Evolutionary conservation across 2,888 invertebrate genomes (phyloP).

Genomic region (Drosophila quinaria): DNA sequence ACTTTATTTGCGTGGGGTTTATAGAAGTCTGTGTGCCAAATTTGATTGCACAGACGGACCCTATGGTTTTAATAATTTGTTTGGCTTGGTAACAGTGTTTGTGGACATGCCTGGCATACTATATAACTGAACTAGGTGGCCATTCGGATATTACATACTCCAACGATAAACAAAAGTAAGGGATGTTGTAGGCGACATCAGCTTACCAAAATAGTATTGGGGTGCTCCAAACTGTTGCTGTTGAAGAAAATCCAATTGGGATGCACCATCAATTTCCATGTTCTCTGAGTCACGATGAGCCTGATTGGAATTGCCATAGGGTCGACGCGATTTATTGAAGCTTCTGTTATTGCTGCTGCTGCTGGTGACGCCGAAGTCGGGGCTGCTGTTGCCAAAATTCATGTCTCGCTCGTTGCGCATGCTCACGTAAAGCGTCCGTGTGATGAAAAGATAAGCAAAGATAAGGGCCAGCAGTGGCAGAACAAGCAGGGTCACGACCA

Average conservation of each 20-base stretch:
- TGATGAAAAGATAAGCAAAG: conserved; percentile 88
- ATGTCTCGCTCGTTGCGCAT: conserved; percentile 84
- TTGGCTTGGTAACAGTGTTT: too few relatives aligned
- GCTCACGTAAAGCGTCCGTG: conserved; percentile 84
- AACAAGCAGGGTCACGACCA: conserved; percentile 89
- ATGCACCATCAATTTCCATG: background rate
- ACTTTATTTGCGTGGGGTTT: too few relatives aligned
- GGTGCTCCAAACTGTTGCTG: conserved; percentile 28
- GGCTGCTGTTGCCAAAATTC: conserved; percentile 67
- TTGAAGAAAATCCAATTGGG: background rate
- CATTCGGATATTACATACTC: too few relatives aligned
- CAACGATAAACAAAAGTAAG: too few relatives aligned
- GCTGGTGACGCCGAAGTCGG: conserved; percentile 12
- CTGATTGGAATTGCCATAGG: conserved; percentile 25
- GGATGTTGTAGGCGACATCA: background rate
- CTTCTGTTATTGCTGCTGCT: conserved; percentile 20
- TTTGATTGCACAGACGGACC: too few relatives aligned
- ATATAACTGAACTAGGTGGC: too few relatives aligned
- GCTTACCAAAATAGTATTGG: conserved; percentile 65
- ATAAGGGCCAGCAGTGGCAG: conserved; percentile 89
- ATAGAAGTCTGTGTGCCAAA: too few relatives aligned
- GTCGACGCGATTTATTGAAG: conserved; percentile 26
- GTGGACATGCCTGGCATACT: too few relatives aligned
- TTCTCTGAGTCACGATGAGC: conserved; percentile 24
- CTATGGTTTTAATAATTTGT: too few relatives aligned